A percentile compares a stretch with the other conserved stretches of the same genome.
These are phyloP conservation scores for Julus scanicus DNA, from an alignment of 2,888 invertebrate genomes.

Conservation along the genomic window DNA sequence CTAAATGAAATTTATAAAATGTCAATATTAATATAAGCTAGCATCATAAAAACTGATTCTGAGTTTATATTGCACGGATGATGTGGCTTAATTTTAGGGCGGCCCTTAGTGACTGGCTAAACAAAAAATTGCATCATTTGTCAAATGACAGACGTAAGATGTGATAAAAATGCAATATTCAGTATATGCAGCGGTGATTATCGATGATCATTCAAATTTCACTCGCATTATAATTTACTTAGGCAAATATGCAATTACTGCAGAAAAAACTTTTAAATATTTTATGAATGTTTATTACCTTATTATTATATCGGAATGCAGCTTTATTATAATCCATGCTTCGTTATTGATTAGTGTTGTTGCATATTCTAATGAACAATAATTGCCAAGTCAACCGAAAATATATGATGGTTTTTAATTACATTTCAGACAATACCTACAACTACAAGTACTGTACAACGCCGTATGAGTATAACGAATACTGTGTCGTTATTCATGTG, in stretches of 20 bases:
- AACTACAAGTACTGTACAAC: no score
- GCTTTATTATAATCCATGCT: neutral
- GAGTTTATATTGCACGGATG: slow-evolving; percentile 6
- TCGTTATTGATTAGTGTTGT: neutral
- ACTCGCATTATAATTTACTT: neutral
- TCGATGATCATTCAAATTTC: neutral
- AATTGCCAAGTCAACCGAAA: no score
- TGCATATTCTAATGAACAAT: neutral
- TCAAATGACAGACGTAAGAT: neutral
- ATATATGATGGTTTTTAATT: no score
- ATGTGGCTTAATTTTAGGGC: slow-evolving; percentile 11
- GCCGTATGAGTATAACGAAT: no score
- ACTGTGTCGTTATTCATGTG: no score
- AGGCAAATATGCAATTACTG: neutral
- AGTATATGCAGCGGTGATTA: neutral
- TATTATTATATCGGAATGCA: neutral
- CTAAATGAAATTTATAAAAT: slow-evolving; percentile 48
- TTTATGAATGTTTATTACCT: neutral
- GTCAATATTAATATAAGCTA: slow-evolving; percentile 39
- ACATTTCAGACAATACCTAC: no score
- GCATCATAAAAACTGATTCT: neutral
- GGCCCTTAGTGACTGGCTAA: slow-evolving; percentile 1
- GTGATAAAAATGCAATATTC: neutral
- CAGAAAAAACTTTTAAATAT: neutral
- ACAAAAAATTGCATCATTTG: slow-evolving; percentile 12